A percentile compares a stretch with the other conserved stretches of the same genome.
Evolutionary conservation across 2,888 invertebrate genomes (phyloP).

Genomic region (Laspeyria flexula): DNA sequence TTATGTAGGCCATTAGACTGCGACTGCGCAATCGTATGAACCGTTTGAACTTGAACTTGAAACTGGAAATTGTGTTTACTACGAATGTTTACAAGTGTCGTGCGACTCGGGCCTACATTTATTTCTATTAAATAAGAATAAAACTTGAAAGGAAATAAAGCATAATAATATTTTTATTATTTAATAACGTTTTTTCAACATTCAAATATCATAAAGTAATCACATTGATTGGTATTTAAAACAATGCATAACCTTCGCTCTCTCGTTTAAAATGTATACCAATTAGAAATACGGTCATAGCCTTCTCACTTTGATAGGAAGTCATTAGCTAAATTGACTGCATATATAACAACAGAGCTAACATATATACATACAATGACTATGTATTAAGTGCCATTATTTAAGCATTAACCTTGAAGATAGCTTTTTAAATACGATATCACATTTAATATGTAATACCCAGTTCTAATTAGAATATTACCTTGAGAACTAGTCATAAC

Average conservation of each 20-base stretch:
- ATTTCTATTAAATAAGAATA: background rate
- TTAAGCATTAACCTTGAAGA: background rate
- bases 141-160: background rate
- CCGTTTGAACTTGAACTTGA: conserved; percentile 45
- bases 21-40: conserved; percentile 13
- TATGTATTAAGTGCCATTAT: background rate
- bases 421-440: background rate
- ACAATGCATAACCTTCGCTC: background rate
- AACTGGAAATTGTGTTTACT: conserved; percentile 11
- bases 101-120: background rate
- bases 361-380: background rate
- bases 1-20: conserved; percentile 37
- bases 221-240: too few species aligned
- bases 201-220: too few species aligned
- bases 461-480: background rate
- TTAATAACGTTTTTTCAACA: too few species aligned
- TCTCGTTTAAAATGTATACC: too few species aligned
- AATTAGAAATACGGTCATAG: too few species aligned
- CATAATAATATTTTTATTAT: too few species aligned
- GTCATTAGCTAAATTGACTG: too few species aligned
- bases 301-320: background rate
- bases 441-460: background rate
- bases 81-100: conserved; percentile 5
- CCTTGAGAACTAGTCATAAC: background rate
- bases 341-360: background rate